A percentile compares a stretch with the other conserved stretches of the same genome.
Conservation (phyloP, 2,888 invertebrate species). For the Chironomus riparius region DNA sequence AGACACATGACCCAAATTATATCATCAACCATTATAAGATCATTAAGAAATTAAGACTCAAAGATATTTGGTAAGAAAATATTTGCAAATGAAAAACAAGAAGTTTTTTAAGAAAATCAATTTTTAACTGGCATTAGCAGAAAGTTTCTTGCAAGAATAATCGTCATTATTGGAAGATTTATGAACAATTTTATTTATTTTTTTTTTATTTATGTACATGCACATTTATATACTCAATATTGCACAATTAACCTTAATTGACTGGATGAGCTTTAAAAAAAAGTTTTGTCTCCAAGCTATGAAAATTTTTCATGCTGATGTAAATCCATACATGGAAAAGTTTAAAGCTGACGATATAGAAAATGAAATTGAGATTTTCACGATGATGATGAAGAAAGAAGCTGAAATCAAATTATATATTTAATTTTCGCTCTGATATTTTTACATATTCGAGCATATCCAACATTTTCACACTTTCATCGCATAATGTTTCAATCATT, state of each 20-base stretch:
- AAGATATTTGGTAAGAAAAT: background rate
- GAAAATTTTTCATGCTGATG: no score
- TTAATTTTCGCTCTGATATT: no score
- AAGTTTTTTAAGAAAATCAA: background rate
- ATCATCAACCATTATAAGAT: background rate
- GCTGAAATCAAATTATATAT: no score
- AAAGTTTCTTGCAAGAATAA: background rate
- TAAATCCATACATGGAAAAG: no score
- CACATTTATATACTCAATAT: background rate
- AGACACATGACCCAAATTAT: no score
- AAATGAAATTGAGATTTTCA: no score
- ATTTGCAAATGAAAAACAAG: background rate
- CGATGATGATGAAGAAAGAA: no score
- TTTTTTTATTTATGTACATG: background rate
- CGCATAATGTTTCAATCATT: no score
- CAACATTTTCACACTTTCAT: no score
- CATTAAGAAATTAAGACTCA: background rate
- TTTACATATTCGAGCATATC: no score
- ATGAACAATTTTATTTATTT: background rate
- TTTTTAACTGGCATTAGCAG: background rate
- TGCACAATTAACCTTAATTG: conserved; percentile 8
- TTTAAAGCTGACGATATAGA: no score
- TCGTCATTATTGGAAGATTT: background rate
- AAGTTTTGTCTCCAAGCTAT: background rate
- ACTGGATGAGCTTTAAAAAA: background rate